phyloP scores from a whole-genome alignment of 2,113 vertebrate genomes.

The Desmodus rotundus region DNA sequence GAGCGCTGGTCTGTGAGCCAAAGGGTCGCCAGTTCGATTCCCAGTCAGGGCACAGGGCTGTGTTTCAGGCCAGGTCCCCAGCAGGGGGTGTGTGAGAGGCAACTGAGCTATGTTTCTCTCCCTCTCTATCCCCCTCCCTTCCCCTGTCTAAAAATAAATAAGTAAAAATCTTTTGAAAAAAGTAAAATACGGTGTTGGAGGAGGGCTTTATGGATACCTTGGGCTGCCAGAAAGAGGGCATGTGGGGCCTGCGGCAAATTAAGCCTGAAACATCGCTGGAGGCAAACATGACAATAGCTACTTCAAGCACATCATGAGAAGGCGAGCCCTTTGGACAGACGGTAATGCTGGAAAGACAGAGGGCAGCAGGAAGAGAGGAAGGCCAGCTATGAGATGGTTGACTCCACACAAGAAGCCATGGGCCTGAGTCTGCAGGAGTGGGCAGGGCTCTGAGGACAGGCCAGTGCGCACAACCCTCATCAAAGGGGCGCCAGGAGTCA shows the following conservation, averaged over 20 bases:
- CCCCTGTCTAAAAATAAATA: too few relatives aligned
- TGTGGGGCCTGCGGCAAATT: not conserved
- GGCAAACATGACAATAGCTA: not conserved
- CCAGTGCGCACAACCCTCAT: not conserved
- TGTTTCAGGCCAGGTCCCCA: too few relatives aligned
- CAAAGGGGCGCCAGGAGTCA: not conserved
- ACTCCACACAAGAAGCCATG: not conserved
- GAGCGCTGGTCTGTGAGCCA: too few relatives aligned
- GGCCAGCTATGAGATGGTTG: too few relatives aligned
- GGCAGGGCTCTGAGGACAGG: not conserved
- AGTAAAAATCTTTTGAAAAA: too few relatives aligned
- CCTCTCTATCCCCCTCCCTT: too few relatives aligned
- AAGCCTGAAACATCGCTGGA: not conserved
- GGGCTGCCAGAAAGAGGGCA: not conserved
- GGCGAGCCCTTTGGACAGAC: not conserved
- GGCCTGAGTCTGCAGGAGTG: not conserved
- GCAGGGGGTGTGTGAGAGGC: too few relatives aligned
- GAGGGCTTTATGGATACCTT: too few relatives aligned
- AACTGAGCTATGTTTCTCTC: too few relatives aligned
- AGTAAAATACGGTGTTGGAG: not conserved
- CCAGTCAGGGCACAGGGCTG: too few relatives aligned
- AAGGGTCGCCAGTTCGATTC: too few relatives aligned
- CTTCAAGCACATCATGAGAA: not conserved
- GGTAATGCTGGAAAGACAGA: not conserved
- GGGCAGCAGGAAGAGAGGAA: not conserved